Base-by-base conservation (phyloP, 2,888 invertebrate genomes). In the Agrotis ipsilon region DNA sequence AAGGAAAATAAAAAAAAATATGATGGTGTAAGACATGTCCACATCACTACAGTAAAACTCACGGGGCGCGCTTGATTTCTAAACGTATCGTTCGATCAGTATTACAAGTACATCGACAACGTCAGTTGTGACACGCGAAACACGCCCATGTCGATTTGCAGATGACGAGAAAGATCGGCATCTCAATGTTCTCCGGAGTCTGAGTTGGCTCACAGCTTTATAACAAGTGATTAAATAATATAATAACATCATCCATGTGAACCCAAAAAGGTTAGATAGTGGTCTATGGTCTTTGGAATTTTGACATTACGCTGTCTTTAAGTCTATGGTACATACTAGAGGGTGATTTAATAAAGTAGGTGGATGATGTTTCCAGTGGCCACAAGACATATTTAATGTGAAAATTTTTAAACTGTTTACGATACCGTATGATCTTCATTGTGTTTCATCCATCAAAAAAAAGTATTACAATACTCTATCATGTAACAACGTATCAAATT, bases 71-170 rank as follows among this genome's bases (percentile, higher is more conserved):
- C 83, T 81, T 86, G 87, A 86, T 88, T 82, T 87, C 85, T 87
- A 88, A 85, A 82, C 86, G 82, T 89, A 87, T 90, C 87, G 83
- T 65, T 83, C 79, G 89, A 90, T 88, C 89, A 84, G 87, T 87
- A 90, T 89, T 87, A 88, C 57, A 46, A 51, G 43, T 43, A 64
- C 88, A 88, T 86, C 85, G 78, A 62, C 61, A 46, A 48, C 66
- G 64, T 61, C 72, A 21, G 64, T 65, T n/a, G 43, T 60, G 62
- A 76, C 64, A 75, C 55, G 61, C 67, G 67, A 49, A 51, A 68
- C 77, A 83, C 76, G 76, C 78, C 81, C 78, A 74, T 52, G 24
- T 59, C 61, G 58, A 72, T 75, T 71, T 60, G 64, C 55, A 72
- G 46, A 63, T 52, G 61, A 81, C 72, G 55, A 72, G 54, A 81